phyloP scores from a whole-genome alignment of 2,888 invertebrate genomes.

The Acanthosepion esculentum region DNA sequence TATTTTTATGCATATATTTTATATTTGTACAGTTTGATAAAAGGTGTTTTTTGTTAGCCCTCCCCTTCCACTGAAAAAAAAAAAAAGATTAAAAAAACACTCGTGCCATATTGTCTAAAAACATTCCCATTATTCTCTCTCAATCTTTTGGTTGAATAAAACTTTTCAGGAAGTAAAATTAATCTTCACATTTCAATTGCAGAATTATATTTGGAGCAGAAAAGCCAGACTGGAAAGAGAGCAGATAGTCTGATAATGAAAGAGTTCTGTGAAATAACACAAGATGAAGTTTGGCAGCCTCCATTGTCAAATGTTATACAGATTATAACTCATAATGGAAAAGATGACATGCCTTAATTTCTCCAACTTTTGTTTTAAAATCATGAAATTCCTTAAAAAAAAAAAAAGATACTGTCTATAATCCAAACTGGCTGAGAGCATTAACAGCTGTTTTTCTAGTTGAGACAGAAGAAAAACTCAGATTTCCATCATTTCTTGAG shows the following conservation, averaged over 20 bases:
- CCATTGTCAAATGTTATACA: conserved; percentile 71
- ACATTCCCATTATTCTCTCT: not conserved
- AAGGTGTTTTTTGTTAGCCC: not conserved
- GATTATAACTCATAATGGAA: conserved; percentile 64
- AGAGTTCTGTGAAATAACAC: conserved; percentile 61
- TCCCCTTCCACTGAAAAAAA: not conserved
- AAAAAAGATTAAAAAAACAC: not conserved
- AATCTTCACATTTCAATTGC: conserved; percentile 49
- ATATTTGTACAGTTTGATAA: not conserved
- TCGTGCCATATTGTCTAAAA: not conserved
- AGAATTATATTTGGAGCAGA: conserved; percentile 72
- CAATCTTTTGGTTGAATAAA: not conserved
- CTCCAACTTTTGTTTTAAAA: not conserved
- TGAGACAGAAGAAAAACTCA: conserved; percentile 17
- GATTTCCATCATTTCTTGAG: conserved; percentile 62
- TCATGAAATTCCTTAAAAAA: not conserved
- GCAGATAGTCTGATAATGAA: conserved; percentile 65
- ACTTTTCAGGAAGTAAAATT: not conserved
- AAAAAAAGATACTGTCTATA: not conserved
- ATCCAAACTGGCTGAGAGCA: not conserved
- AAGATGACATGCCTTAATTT: not conserved
- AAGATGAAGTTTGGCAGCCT: conserved; percentile 71
- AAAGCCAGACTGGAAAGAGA: conserved; percentile 64
- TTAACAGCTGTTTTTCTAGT: not conserved
- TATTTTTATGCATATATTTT: not conserved